Conservation (phyloP, 2,797 vertebrate genomes). For the Myotis planiceps region DNA sequence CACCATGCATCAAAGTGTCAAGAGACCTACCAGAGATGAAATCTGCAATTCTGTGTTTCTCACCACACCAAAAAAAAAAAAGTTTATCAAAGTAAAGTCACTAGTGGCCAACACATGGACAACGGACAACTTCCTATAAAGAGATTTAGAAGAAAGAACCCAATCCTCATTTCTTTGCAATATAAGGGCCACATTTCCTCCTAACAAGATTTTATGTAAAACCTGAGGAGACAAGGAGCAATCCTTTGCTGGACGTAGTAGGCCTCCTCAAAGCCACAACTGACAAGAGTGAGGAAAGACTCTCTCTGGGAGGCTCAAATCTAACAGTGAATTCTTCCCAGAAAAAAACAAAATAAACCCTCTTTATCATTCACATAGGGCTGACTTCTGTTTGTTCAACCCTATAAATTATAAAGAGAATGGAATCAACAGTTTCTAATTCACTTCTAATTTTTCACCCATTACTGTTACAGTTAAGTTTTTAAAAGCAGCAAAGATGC, state of each 20-base stretch:
- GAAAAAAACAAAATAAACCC: not conserved
- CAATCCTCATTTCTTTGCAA: constrained; percentile 20
- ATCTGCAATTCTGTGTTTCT: constrained; percentile 79
- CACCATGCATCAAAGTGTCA: constrained; percentile 86
- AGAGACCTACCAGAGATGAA: constrained; percentile 81
- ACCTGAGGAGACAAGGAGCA: not conserved
- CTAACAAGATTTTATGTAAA: not conserved
- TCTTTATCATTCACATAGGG: constrained; percentile 32
- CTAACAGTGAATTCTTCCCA: constrained; percentile 40
- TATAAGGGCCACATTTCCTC: not conserved
- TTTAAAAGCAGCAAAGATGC: constrained; percentile 43
- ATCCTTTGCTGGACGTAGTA: not conserved
- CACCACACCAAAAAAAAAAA: constrained; percentile 42
- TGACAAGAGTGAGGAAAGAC: not conserved
- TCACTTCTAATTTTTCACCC: constrained; percentile 49
- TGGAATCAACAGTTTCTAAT: constrained; percentile 62
- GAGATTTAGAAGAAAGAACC: constrained; percentile 37
- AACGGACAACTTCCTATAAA: constrained; percentile 24
- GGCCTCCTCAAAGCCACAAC: not conserved
- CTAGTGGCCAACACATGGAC: constrained; percentile 27
- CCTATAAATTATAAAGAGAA: constrained; percentile 58
- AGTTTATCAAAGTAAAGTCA: constrained; percentile 65
- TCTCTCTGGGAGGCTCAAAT: not conserved
- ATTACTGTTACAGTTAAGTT: constrained; percentile 45
- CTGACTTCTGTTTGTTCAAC: constrained; percentile 8